Percentiles rank a stretch among this genome's conserved stretches.
These are phyloP conservation scores for Cercopithecus neglectus DNA, from an alignment of 2,797 vertebrate species.

Conservation along the genomic window DNA sequence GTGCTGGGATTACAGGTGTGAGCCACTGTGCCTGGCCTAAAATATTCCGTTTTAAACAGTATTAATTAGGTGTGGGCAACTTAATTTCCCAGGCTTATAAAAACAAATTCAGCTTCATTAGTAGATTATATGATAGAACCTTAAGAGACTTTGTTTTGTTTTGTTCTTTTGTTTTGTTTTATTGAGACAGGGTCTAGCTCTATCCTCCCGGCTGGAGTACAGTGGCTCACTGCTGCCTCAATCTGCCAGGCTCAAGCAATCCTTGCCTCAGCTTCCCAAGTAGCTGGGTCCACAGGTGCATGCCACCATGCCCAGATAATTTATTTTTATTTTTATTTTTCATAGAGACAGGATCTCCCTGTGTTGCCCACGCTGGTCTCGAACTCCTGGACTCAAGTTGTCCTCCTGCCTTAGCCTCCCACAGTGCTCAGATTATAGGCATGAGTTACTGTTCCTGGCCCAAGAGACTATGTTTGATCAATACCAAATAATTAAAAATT, in stretches of 20 bases:
- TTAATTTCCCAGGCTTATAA: neutral
- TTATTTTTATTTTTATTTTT: neutral
- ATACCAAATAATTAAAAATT: conserved; percentile 10
- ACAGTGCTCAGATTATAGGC: neutral
- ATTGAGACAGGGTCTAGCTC: neutral
- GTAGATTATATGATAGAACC: neutral
- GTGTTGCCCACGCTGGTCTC: neutral
- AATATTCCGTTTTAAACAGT: neutral
- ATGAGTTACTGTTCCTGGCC: neutral
- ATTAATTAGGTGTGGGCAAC: neutral
- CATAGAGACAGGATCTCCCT: neutral
- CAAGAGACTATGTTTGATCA: conserved; percentile 3
- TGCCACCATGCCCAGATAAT: neutral
- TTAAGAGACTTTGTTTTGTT: neutral
- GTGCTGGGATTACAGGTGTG: too few relatives aligned
- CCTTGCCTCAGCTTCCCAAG: neutral
- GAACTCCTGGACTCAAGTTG: neutral
- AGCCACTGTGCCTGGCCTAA: too few relatives aligned
- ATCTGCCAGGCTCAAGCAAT: neutral
- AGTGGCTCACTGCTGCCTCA: neutral
- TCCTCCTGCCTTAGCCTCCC: neutral
- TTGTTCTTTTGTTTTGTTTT: too few relatives aligned
- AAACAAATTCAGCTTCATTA: conserved; percentile 27
- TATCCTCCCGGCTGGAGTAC: neutral
- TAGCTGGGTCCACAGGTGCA: neutral